Percentiles rank a stretch among this genome's conserved stretches.
Evolutionary conservation across 1,140 invertebrate genomes (phyloP).

Genomic region (Protaetia brevitarsis): DNA sequence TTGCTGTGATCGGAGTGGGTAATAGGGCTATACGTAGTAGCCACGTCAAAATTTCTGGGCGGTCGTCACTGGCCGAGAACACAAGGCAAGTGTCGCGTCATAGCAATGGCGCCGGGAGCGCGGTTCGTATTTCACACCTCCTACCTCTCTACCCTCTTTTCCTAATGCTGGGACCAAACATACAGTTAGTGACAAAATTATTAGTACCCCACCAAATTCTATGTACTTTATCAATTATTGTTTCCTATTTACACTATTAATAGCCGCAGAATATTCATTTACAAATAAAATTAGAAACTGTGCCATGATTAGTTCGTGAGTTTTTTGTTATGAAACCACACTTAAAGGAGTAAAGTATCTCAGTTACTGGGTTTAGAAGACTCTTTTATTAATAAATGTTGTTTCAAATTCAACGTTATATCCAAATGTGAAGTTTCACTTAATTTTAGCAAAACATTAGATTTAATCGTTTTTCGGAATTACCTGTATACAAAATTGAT

Average conservation of each 20-base stretch:
- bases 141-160: not conserved
- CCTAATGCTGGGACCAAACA: not conserved
- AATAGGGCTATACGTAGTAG: conserved; percentile 88
- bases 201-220: not conserved
- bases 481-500: too few relatives aligned
- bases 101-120: conserved; percentile 54
- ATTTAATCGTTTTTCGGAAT: too few relatives aligned
- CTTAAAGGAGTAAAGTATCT: too few relatives aligned
- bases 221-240: not conserved
- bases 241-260: too few relatives aligned
- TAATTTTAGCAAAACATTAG: too few relatives aligned
- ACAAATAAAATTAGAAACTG: not conserved
- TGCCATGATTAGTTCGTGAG: too few relatives aligned
- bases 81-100: conserved; percentile 62
- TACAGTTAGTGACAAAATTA: not conserved
- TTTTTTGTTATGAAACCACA: too few relatives aligned
- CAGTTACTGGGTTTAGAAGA: too few relatives aligned
- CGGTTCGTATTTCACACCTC: conserved; percentile 29
- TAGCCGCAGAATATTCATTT: not conserved
- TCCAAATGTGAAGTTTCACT: too few relatives aligned
- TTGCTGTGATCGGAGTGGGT: conserved; percentile 89
- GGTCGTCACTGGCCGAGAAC: conserved; percentile 80
- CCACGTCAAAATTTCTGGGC: conserved; percentile 89
- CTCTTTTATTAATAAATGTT: too few relatives aligned
- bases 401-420: too few relatives aligned